Evolutionary conservation across 2,797 vertebrate species (phyloP).

Genomic region (Neopelma chrysocephalum): DNA sequence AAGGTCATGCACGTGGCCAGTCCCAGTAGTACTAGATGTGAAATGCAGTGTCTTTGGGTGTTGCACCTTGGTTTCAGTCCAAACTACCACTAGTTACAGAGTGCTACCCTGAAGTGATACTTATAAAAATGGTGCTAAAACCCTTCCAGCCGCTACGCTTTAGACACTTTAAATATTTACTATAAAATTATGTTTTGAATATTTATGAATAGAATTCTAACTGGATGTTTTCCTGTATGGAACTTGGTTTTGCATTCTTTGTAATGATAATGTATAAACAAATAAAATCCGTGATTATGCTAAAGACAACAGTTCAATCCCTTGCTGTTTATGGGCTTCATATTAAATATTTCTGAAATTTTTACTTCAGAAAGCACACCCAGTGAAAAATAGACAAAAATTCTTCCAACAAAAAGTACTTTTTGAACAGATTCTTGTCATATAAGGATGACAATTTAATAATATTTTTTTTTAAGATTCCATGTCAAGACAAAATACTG

Average conservation of each 20-base stretch:
- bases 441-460: constrained; percentile 8
- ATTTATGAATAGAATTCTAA: not conserved
- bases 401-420: constrained; percentile 35
- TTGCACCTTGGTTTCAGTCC: not conserved
- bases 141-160: not conserved
- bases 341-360: constrained; percentile 8
- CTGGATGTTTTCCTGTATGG: not conserved
- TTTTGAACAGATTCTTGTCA: constrained; percentile 31
- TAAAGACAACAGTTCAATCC: not conserved
- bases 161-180: not conserved
- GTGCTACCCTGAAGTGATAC: not conserved
- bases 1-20: rapidly evolving
- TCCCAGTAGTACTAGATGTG: not conserved
- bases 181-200: not conserved
- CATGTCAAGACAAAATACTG: constrained; percentile 6
- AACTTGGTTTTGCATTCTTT: not conserved
- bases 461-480: constrained; percentile 27
- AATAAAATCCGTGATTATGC: not conserved
- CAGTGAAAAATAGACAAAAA: constrained; percentile 33
- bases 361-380: not conserved
- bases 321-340: not conserved
- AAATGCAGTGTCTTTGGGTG: not conserved
- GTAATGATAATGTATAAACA: not conserved
- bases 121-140: not conserved
- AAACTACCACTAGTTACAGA: not conserved